Evolutionary conservation across 2,797 vertebrate genomes (phyloP).

Genomic region (Catamblyrhynchus diadema): DNA sequence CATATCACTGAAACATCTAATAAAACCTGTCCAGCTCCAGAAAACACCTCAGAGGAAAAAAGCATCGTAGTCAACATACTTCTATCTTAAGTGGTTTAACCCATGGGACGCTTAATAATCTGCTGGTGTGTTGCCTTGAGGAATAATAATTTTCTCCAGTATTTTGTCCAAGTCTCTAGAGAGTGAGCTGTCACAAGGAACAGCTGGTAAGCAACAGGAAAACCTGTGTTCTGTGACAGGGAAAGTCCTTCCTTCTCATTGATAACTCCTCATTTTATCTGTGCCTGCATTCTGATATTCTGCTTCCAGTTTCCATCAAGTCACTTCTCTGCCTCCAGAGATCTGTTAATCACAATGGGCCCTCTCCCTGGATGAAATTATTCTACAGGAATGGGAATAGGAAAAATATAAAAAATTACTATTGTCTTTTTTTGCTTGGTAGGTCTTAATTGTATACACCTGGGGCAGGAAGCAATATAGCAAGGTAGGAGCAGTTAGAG

Average conservation of each 20-base stretch:
- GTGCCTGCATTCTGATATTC: not conserved
- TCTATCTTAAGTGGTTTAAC: not conserved
- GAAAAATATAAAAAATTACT: not conserved
- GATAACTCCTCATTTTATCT: not conserved
- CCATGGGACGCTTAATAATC: not conserved
- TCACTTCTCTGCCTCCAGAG: not conserved
- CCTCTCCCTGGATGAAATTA: not conserved
- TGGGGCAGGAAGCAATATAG: not conserved
- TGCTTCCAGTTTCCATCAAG: not conserved
- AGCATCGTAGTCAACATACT: rapidly evolving
- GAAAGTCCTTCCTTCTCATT: not conserved
- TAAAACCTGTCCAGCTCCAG: not conserved
- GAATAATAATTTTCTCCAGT: not conserved
- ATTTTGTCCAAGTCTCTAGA: not conserved
- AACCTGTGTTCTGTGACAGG: not conserved
- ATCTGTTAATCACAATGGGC: not conserved
- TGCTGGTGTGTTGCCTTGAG: not conserved
- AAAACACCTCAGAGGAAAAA: not conserved
- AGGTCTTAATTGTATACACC: not conserved
- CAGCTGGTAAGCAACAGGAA: not conserved
- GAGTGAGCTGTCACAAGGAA: not conserved
- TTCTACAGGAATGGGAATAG: not conserved
- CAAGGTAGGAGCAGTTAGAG: not conserved
- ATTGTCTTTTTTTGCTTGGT: not conserved
- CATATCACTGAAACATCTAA: not conserved